Evolutionary conservation across 2,113 vertebrate genomes (phyloP).

Genomic region (Bujurquina vittata): DNA sequence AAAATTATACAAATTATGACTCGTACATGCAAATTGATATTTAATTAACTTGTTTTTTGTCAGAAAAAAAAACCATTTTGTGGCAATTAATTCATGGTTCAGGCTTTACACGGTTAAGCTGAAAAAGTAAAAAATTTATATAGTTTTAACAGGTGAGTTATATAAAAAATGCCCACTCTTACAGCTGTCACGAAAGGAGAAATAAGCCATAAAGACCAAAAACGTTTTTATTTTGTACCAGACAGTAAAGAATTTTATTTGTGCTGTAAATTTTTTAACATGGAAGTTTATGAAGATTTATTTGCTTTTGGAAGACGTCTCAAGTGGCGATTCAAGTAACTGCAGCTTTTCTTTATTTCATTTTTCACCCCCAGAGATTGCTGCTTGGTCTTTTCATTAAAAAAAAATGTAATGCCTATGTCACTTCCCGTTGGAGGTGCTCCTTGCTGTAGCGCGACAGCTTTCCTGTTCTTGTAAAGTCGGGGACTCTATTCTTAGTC

Average conservation of each 20-base stretch:
- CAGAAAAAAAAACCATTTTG: too few relatives aligned
- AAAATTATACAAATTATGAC: too few relatives aligned
- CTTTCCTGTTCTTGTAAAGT: slow-evolving; percentile 26
- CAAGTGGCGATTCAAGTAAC: neutral
- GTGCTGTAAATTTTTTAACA: neutral
- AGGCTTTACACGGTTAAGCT: too few relatives aligned
- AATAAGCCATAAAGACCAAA: neutral
- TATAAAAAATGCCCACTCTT: too few relatives aligned
- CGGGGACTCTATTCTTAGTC: slow-evolving; percentile 51
- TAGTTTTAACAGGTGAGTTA: too few relatives aligned
- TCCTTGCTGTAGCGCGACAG: slow-evolving; percentile 1
- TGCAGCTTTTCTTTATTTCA: neutral
- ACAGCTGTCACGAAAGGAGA: too few relatives aligned
- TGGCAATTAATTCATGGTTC: too few relatives aligned
- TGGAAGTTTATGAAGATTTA: neutral
- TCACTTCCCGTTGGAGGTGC: neutral
- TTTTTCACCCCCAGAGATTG: neutral
- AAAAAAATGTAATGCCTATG: neutral
- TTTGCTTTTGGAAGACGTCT: neutral
- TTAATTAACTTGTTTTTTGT: too few relatives aligned
- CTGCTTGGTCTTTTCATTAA: neutral
- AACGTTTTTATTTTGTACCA: neutral
- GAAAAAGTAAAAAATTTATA: too few relatives aligned
- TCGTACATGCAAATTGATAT: too few relatives aligned
- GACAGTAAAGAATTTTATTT: neutral